Base-by-base conservation (phyloP, 2,888 invertebrate species). In the Drosophila trichaetosa region DNA sequence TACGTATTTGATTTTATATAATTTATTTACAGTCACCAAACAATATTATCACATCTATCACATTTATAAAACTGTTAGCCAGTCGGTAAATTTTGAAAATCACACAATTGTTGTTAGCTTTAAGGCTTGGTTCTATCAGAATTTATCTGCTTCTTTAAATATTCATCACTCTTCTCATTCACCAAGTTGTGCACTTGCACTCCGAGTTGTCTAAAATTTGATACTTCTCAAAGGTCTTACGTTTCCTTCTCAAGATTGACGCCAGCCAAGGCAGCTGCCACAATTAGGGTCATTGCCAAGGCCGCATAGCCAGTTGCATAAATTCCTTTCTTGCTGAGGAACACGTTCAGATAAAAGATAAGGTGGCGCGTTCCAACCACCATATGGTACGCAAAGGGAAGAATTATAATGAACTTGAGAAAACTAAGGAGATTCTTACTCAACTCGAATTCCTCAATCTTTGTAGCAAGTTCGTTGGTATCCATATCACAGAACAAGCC, bases 351-450 rank as follows among this genome's bases (percentile, higher is more conserved):
- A 7, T 76, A 59, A 79, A 83, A 87, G 16, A 83, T 58, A 38
- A 87, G n/a, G 31, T 87, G 86, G 0, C 87, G 80, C 1, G 67
- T 68, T 0, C 73, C 87, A 21, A 69, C 80, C 3, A 79, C 72
- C n/a, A 69, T 2, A 36, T 87, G 87, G 49, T 88, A 87, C n/a
- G 76, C 67, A 33, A 87, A 82, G 0, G 87, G 87, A 1, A 82
- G 16, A 1, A 64, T 72, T 2, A 87, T 4, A 4, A 61, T 1
- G 4, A 80, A 56, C 59, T 82, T 87, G 4, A 56, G 10, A 7
- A 40, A 46, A 27, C 53, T 69, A 2, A 82, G 16, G 1, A 62
- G 0, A 0, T 21, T 33, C 2, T 31, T 34, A 10, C 51, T 48
- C 16, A 58, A 57, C 2, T 80, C 71, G 7, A 69, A 64, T 0